Evolutionary conservation across 1,140 invertebrate species (phyloP).

Genomic region (Palaemon carinicauda): DNA sequence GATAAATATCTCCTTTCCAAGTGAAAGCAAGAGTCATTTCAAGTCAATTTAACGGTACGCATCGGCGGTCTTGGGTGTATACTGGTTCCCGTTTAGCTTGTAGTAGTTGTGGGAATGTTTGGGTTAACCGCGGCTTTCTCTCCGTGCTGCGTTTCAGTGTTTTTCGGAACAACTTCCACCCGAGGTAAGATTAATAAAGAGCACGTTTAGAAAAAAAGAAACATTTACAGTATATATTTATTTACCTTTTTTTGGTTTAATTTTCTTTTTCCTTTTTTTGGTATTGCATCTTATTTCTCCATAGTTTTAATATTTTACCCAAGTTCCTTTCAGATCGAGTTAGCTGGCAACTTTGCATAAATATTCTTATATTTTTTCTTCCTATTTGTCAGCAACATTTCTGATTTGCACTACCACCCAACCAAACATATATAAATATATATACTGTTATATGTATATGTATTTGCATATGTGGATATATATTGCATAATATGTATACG

Average conservation of each 20-base stretch:
- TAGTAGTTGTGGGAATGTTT: constrained; percentile 54
- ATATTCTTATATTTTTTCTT: constrained; percentile 29
- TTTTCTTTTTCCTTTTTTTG: constrained; percentile 10
- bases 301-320: neutral
- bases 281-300: constrained; percentile 25
- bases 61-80: neutral
- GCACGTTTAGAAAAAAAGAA: constrained; percentile 43
- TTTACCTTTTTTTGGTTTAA: neutral
- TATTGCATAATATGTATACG: neutral
- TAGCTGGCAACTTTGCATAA: constrained; percentile 45
- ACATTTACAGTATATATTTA: constrained; percentile 3
- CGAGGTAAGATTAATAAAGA: constrained; percentile 51
- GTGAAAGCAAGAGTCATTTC: neutral
- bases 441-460: neutral
- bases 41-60: constrained; percentile 27
- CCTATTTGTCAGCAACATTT: constrained; percentile 42
- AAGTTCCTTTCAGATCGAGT: constrained; percentile 32
- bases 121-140: constrained; percentile 56
- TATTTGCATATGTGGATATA: too few species aligned
- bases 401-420: constrained; percentile 48
- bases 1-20: too few species aligned
- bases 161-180: constrained; percentile 53
- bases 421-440: constrained; percentile 5
- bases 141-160: constrained; percentile 53
- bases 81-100: constrained; percentile 37